A percentile compares a stretch with the other conserved stretches of the same genome.
phyloP scores from a whole-genome alignment of 2,888 invertebrate genomes.

The Hipparchia sbordonii region DNA sequence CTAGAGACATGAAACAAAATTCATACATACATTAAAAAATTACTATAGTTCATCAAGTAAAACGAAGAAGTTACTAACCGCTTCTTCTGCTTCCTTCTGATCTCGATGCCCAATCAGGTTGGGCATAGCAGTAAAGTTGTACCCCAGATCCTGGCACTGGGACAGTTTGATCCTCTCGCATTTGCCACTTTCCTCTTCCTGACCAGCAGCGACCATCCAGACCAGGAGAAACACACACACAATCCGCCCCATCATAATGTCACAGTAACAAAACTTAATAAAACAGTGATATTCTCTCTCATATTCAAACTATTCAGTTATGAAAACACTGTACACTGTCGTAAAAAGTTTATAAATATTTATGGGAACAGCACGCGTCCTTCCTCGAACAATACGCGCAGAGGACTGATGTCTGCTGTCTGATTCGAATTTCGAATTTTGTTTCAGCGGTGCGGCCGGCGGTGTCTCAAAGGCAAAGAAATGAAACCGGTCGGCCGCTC shows the following conservation, averaged over 20 bases:
- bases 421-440: constrained; percentile 57
- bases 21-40: not conserved
- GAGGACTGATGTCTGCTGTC: constrained; percentile 54
- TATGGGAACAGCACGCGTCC: constrained; percentile 50
- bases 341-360: constrained; percentile 53
- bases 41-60: not conserved
- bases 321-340: constrained; percentile 62
- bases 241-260: constrained; percentile 69
- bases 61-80: constrained; percentile 79
- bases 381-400: constrained; percentile 47
- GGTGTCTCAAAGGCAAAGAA: constrained; percentile 69
- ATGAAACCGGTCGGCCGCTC: constrained; percentile 69
- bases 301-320: constrained; percentile 64
- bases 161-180: constrained; percentile 92
- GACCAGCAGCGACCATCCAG: constrained; percentile 69
- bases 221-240: constrained; percentile 61
- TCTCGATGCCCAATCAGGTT: constrained; percentile 92
- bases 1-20: too few relatives aligned
- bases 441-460: constrained; percentile 48
- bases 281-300: constrained; percentile 56
- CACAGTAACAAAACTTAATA: constrained; percentile 51
- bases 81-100: constrained; percentile 91
- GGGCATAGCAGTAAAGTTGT: constrained; percentile 94
- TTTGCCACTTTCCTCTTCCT: constrained; percentile 80
- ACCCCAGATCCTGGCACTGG: constrained; percentile 91